Conservation (phyloP, 2,113 vertebrate genomes). For the Oreochromis tanganicae region DNA sequence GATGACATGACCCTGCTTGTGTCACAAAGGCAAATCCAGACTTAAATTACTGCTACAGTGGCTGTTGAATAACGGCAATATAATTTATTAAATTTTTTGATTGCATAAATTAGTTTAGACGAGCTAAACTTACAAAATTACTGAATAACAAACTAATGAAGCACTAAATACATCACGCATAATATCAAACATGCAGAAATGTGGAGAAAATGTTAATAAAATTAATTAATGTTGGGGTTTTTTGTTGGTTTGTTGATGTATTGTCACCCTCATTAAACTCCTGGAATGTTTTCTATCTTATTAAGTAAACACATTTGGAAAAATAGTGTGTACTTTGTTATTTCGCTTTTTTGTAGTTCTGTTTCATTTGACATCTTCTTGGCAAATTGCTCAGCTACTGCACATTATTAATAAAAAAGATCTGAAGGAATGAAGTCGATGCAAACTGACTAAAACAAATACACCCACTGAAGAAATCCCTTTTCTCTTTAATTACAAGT, state of each 20-base stretch:
- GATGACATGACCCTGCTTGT: background rate
- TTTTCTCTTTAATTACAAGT: background rate
- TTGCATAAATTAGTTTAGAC: rapidly evolving
- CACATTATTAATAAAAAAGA: background rate
- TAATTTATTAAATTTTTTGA: background rate
- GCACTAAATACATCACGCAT: background rate
- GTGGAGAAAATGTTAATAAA: background rate
- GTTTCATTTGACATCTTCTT: background rate
- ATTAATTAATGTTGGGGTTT: rapidly evolving
- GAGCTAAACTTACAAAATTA: background rate
- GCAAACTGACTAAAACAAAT: background rate
- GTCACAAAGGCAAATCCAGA: background rate
- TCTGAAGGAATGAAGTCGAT: background rate
- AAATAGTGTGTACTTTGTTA: background rate
- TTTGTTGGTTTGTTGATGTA: background rate
- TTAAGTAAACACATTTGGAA: background rate
- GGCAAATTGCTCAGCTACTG: background rate
- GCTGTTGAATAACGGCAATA: background rate
- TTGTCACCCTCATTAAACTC: background rate
- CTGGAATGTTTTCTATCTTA: background rate
- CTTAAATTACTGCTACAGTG: background rate
- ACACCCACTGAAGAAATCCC: background rate
- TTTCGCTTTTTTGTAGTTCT: background rate
- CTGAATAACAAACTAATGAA: background rate
- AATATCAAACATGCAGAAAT: background rate